These are phyloP conservation scores for Chaenodraco wilsoni DNA, from an alignment of 2,797 vertebrate genomes.

Conservation along the genomic window DNA sequence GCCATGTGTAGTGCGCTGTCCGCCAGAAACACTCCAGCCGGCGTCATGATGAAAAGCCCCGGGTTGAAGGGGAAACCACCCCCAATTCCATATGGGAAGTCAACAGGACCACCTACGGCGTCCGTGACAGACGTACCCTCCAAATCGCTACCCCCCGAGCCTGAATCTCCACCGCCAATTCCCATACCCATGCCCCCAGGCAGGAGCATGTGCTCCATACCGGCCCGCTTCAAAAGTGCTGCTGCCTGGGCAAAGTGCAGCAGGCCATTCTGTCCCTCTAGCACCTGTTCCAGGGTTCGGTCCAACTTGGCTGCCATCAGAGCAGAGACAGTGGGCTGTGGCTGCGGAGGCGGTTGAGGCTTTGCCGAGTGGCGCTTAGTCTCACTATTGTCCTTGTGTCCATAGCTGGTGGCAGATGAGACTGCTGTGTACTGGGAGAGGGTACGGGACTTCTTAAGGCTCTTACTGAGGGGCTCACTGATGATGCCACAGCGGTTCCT, in stretches of 20 bases:
- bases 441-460: slow-evolving; percentile 96
- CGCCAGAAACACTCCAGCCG: slow-evolving; percentile 96
- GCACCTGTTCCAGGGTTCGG: slow-evolving; percentile 92
- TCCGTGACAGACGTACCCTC: slow-evolving; percentile 93
- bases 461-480: slow-evolving; percentile 96
- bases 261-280: slow-evolving; percentile 95
- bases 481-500: slow-evolving; percentile 97
- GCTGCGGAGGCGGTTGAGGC: slow-evolving; percentile 77
- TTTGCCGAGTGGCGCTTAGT: slow-evolving; percentile 91
- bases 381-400: slow-evolving; percentile 89
- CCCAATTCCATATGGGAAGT: slow-evolving; percentile 95
- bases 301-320: slow-evolving; percentile 92
- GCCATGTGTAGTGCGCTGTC: slow-evolving; percentile 99
- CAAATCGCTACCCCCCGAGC: slow-evolving; percentile 92
- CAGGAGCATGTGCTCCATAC: slow-evolving; percentile 90
- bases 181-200: slow-evolving; percentile 89
- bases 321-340: slow-evolving; percentile 88
- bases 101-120: slow-evolving; percentile 92
- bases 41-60: slow-evolving; percentile 99
- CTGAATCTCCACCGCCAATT: slow-evolving; percentile 79
- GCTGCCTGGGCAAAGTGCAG: slow-evolving; percentile 96
- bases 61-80: slow-evolving; percentile 98
- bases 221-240: slow-evolving; percentile 94
- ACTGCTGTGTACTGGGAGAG: slow-evolving; percentile 96
- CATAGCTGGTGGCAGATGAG: slow-evolving; percentile 86